Conservation (phyloP, 2,797 vertebrate genomes). For the Pseudotriccus pelzelni region DNA sequence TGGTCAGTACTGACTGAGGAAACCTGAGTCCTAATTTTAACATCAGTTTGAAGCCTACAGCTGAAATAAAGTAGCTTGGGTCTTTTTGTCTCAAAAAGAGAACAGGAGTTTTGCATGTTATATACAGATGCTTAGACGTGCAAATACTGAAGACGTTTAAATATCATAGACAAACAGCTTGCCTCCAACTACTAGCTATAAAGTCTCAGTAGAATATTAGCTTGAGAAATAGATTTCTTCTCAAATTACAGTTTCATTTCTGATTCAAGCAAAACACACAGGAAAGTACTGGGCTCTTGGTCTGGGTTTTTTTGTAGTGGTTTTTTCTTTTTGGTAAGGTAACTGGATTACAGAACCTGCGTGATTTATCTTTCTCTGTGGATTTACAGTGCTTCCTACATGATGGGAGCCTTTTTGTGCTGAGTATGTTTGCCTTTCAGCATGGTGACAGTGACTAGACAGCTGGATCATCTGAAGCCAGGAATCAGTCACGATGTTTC, state of each 20-base stretch:
- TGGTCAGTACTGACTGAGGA: background rate
- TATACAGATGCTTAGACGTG: background rate
- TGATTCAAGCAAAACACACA: background rate
- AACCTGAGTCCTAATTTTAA: background rate
- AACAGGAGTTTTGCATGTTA: rapidly evolving
- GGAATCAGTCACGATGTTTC: background rate
- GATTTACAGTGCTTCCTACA: background rate
- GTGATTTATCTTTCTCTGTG: background rate
- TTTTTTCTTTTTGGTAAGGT: background rate
- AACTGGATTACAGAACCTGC: background rate
- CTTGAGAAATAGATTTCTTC: background rate
- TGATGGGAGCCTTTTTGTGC: background rate
- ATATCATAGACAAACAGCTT: background rate
- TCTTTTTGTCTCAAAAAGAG: background rate
- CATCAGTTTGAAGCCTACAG: background rate
- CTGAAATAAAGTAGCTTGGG: background rate
- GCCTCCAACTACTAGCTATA: background rate
- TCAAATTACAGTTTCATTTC: background rate
- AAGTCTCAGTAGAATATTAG: background rate
- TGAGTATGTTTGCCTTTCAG: background rate
- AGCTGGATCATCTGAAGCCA: background rate
- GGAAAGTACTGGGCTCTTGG: background rate
- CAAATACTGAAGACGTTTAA: background rate
- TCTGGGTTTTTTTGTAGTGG: background rate
- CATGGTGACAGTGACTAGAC: background rate